Conservation (phyloP, 2,113 vertebrate species). For the Actenoides lindsayi region DNA sequence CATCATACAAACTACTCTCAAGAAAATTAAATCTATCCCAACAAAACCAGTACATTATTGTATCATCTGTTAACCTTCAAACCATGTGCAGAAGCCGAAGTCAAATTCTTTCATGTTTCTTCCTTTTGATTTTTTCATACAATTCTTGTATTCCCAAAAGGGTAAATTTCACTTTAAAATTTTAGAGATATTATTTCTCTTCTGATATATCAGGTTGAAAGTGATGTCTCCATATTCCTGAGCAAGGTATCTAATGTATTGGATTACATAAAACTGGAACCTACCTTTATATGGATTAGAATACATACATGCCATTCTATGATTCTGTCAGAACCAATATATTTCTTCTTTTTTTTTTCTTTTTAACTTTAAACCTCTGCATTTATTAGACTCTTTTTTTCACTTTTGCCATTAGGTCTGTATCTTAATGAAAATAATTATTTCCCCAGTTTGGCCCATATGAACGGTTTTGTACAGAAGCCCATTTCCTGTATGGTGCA, state of each 20-base stretch:
- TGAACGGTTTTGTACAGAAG: background rate
- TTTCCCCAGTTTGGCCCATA: background rate
- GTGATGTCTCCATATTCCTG: background rate
- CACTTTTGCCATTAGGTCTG: background rate
- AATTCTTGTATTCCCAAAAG: background rate
- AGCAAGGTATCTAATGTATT: background rate
- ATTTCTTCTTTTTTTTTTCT: background rate
- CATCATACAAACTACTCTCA: background rate
- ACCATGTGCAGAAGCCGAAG: background rate
- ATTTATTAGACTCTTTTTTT: no score
- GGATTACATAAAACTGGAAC: background rate
- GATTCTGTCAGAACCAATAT: background rate
- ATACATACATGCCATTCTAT: background rate
- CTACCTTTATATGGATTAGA: background rate
- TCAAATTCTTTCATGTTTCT: background rate
- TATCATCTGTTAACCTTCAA: background rate
- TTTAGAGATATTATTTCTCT: background rate
- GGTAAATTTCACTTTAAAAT: background rate
- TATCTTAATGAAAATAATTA: background rate
- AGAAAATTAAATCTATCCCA: background rate
- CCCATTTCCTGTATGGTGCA: background rate
- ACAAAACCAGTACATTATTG: background rate
- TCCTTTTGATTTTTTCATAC: background rate
- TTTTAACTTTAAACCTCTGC: background rate
- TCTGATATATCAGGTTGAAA: background rate